These are phyloP conservation scores for Eospalax fontanierii DNA, from an alignment of 2,797 vertebrate genomes.

Conservation along the genomic window DNA sequence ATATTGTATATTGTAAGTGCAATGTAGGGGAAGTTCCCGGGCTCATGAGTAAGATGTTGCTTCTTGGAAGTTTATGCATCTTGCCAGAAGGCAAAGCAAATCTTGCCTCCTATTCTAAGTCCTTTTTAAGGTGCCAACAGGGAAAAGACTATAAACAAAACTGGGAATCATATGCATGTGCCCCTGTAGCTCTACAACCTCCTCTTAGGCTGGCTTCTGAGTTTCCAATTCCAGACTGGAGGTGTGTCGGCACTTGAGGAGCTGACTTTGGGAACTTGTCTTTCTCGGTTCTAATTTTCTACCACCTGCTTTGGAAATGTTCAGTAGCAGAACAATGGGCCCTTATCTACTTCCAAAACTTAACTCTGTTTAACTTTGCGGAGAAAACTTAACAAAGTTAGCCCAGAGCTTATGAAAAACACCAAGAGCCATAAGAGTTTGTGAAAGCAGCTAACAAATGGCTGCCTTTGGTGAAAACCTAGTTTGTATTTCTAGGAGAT, in stretches of 20 bases:
- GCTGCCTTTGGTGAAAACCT: constrained; percentile 43
- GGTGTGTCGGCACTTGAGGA: neutral
- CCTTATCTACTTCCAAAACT: constrained; percentile 24
- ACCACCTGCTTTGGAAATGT: constrained; percentile 22
- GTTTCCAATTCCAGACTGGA: neutral
- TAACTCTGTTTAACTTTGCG: constrained; percentile 57
- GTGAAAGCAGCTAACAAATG: constrained; percentile 34
- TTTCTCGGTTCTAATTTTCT: constrained; percentile 52
- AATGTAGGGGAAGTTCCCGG: neutral
- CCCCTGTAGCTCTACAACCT: neutral
- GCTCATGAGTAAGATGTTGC: neutral
- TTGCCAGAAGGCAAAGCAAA: neutral
- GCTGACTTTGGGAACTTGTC: constrained; percentile 4
- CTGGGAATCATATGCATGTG: neutral
- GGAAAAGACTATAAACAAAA: neutral
- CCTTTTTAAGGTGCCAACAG: neutral
- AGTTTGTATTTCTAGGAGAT: constrained; percentile 18
- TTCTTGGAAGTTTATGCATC: constrained; percentile 35
- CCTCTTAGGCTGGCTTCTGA: neutral
- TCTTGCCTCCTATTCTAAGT: neutral
- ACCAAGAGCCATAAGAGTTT: neutral
- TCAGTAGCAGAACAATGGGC: neutral
- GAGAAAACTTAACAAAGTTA: constrained; percentile 59
- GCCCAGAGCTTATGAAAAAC: constrained; percentile 8
- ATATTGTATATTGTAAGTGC: constrained; percentile 3